Evolutionary conservation across 2,797 vertebrate genomes (phyloP).

Genomic region (Amblyraja radiata): DNA sequence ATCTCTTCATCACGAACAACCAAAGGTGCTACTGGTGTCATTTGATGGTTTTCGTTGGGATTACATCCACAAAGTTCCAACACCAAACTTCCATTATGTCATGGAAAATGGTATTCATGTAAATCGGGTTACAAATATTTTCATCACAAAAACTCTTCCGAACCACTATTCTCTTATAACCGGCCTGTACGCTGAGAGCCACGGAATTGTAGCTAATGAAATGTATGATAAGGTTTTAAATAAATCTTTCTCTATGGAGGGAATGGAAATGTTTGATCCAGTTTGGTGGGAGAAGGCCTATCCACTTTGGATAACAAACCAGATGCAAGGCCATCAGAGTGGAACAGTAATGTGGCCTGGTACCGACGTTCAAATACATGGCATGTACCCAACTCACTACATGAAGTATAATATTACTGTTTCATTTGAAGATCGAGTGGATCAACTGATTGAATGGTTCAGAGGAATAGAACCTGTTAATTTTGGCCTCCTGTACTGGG

Average conservation of each 20-base stretch:
- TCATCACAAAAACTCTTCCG: constrained; percentile 82
- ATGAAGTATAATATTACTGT: constrained; percentile 72
- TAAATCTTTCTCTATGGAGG: constrained; percentile 73
- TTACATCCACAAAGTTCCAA: constrained; percentile 73
- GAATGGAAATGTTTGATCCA: constrained; percentile 66
- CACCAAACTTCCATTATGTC: constrained; percentile 66
- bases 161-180: constrained; percentile 88
- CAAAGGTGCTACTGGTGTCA: constrained; percentile 75
- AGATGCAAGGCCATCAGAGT: constrained; percentile 67
- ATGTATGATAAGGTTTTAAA: constrained; percentile 78
- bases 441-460: constrained; percentile 76
- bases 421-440: constrained; percentile 72
- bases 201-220: constrained; percentile 80
- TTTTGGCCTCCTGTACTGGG: constrained; percentile 85
- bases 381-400: constrained; percentile 63
- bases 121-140: constrained; percentile 71
- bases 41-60: constrained; percentile 93
- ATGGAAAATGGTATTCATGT: constrained; percentile 69
- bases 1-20: constrained; percentile 50
- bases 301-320: constrained; percentile 80
- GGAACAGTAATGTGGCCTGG: constrained; percentile 91
- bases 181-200: constrained; percentile 77
- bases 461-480: constrained; percentile 67
- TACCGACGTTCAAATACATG: constrained; percentile 75
- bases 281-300: constrained; percentile 81